These are phyloP conservation scores for Malurus splendens DNA, from an alignment of 2,797 vertebrate genomes.

Conservation along the genomic window DNA sequence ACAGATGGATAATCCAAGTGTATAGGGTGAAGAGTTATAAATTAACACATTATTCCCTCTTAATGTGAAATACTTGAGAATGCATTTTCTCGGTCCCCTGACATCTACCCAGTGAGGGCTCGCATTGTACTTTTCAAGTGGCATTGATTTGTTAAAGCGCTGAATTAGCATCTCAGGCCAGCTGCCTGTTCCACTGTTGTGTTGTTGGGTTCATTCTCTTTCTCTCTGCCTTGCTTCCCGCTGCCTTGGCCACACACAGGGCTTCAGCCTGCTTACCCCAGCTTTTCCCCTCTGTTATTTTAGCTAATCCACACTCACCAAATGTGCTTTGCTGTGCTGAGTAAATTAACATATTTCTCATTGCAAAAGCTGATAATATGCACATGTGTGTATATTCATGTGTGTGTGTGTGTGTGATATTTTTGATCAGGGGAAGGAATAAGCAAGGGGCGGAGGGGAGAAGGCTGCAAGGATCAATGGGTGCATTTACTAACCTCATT, in stretches of 20 bases:
- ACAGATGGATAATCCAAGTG: constrained; percentile 95
- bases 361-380: background rate
- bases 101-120: constrained; percentile 90
- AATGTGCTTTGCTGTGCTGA: constrained; percentile 18
- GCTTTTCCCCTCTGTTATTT: constrained; percentile 53
- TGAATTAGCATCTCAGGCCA: constrained; percentile 95
- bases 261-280: constrained; percentile 58
- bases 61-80: constrained; percentile 90
- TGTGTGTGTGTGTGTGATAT: background rate
- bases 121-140: constrained; percentile 93
- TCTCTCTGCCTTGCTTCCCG: constrained; percentile 55
- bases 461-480: background rate
- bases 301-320: constrained; percentile 43
- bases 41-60: constrained; percentile 97
- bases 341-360: constrained; percentile 17
- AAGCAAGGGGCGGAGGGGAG: background rate
- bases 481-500: background rate
- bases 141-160: constrained; percentile 99
- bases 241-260: constrained; percentile 68
- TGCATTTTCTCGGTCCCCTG: constrained; percentile 82
- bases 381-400: background rate
- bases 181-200: constrained; percentile 81
- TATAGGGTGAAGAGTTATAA: constrained; percentile 93
- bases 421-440: background rate
- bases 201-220: constrained; percentile 70